These are phyloP conservation scores for Enteromius argenteus DNA, from an alignment of 2,797 vertebrate genomes.

Conservation along the genomic window DNA sequence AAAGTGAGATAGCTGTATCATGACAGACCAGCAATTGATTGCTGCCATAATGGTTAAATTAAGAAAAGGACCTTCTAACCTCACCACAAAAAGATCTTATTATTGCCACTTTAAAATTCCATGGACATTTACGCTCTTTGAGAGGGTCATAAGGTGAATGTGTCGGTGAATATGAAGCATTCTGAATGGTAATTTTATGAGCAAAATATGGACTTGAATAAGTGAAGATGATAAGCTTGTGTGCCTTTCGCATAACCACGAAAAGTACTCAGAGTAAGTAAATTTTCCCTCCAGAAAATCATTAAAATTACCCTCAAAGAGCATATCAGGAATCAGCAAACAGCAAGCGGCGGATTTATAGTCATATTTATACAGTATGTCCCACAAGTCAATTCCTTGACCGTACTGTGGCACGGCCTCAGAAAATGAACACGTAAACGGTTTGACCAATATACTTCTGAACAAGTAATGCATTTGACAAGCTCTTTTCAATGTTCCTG, in stretches of 20 bases:
- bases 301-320: constrained; percentile 38
- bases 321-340: constrained; percentile 25
- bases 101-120: constrained; percentile 73
- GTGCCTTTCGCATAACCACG: constrained; percentile 51
- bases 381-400: constrained; percentile 12
- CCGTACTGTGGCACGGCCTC: background rate
- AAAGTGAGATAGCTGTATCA: constrained; percentile 64
- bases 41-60: constrained; percentile 69
- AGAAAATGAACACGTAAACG: constrained; percentile 23
- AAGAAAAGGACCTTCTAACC: constrained; percentile 69
- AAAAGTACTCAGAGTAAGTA: constrained; percentile 15
- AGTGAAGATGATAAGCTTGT: constrained; percentile 68
- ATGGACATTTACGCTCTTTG: constrained; percentile 67
- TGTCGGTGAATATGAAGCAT: constrained; percentile 67
- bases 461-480: constrained; percentile 34
- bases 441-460: constrained; percentile 27
- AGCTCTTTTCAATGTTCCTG: background rate
- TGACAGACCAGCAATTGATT: constrained; percentile 52
- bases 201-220: constrained; percentile 66
- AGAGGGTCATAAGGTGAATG: constrained; percentile 70
- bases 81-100: constrained; percentile 65
- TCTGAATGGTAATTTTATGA: constrained; percentile 76
- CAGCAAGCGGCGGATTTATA: constrained; percentile 5
- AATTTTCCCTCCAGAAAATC: constrained; percentile 16
- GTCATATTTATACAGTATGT: constrained; percentile 9